phyloP scores from a whole-genome alignment of 2,888 invertebrate genomes.

The Formica aserva region DNA sequence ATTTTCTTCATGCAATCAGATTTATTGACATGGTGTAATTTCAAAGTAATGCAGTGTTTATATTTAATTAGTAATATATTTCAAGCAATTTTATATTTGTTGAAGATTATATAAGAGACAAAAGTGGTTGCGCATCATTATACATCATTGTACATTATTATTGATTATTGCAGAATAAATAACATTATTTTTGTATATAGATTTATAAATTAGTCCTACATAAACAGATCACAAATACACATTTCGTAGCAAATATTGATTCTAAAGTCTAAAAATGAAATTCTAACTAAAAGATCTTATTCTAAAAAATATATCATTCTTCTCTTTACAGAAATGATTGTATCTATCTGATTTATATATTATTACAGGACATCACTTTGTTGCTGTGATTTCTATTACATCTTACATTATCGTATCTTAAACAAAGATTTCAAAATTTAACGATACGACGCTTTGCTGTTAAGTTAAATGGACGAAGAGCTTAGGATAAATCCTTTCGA shows the following conservation, averaged over 20 bases:
- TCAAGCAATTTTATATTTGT: conserved; percentile 7
- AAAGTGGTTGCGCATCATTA: background rate
- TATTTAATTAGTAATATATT: background rate
- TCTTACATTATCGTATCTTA: background rate
- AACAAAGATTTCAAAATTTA: background rate
- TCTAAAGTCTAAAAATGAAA: background rate
- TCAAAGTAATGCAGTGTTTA: background rate
- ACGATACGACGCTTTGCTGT: conserved; percentile 53
- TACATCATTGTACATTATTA: background rate
- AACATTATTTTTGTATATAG: conserved; percentile 24
- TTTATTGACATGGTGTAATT: background rate
- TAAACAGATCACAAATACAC: background rate
- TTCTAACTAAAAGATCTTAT: background rate
- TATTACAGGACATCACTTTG: background rate
- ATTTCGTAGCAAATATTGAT: background rate
- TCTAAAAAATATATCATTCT: background rate
- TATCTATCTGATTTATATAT: background rate
- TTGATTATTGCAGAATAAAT: conserved; percentile 15
- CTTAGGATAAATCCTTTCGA: conserved; percentile 62
- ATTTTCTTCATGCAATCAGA: background rate
- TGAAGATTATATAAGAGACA: background rate
- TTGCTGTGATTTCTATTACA: background rate
- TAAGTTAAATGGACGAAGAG: conserved; percentile 60
- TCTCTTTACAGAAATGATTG: background rate
- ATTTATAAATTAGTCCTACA: background rate